Evolutionary conservation across 2,797 vertebrate species (phyloP).

Genomic region (Ispidina lecontei): DNA sequence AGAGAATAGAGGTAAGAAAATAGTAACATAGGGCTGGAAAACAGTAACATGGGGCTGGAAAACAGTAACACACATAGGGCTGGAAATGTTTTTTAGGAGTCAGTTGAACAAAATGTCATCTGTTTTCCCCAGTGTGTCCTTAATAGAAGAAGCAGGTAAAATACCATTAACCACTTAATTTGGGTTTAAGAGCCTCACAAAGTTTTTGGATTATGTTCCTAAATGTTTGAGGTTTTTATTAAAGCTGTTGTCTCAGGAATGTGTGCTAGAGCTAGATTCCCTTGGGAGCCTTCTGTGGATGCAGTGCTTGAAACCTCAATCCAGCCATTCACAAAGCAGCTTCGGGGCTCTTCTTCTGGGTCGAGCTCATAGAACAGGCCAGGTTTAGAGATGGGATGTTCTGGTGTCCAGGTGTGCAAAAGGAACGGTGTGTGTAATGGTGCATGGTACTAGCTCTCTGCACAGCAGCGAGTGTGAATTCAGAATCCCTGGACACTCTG

Average conservation of each 20-base stretch:
- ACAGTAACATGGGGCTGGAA: background rate
- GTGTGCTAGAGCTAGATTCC: background rate
- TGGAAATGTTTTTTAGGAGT: background rate
- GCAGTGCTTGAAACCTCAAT: background rate
- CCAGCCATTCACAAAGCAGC: background rate
- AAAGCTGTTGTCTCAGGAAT: background rate
- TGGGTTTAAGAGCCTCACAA: background rate
- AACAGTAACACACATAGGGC: background rate
- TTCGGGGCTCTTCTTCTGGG: background rate
- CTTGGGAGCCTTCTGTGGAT: background rate
- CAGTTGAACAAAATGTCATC: background rate
- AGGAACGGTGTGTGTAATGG: background rate
- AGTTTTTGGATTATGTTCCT: background rate
- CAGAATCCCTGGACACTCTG: background rate
- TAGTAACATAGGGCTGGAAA: background rate
- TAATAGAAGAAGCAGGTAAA: background rate
- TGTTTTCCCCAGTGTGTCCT: background rate
- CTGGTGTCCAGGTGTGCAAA: background rate
- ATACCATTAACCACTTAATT: background rate
- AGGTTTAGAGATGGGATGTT: background rate
- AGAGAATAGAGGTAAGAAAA: background rate
- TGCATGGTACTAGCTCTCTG: background rate
- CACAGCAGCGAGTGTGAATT: background rate
- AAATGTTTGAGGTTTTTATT: background rate
- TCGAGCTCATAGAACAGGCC: background rate